A percentile compares a stretch with the other conserved stretches of the same genome.
phyloP scores from a whole-genome alignment of 1,140 invertebrate genomes.

The Copidosoma floridanum region DNA sequence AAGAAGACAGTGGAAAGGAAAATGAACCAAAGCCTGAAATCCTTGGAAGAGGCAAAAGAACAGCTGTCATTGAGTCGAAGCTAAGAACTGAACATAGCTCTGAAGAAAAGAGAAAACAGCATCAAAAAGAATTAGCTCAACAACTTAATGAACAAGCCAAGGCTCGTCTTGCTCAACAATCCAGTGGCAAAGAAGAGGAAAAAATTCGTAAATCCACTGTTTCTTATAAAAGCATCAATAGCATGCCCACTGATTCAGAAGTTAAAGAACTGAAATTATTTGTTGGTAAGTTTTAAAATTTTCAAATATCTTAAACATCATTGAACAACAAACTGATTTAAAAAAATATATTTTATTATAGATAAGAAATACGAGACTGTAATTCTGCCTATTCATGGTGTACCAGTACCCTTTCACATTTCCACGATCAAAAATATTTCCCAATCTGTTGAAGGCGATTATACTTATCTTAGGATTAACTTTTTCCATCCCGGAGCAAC shows the following conservation, averaged over 20 bases:
- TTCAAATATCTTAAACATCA: not conserved
- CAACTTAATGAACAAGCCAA: conserved; percentile 90
- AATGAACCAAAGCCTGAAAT: conserved; percentile 64
- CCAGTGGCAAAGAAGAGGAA: conserved; percentile 81
- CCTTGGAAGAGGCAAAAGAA: conserved; percentile 80
- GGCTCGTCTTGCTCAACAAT: conserved; percentile 85
- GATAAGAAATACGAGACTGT: conserved; percentile 97
- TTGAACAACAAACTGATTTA: too few relatives aligned
- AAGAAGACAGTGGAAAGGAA: conserved; percentile 72
- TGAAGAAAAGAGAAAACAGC: conserved; percentile 95
- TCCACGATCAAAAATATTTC: conserved; percentile 99
- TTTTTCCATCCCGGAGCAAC: conserved; percentile 98
- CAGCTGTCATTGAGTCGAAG: conserved; percentile 93
- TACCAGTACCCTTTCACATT: conserved; percentile 97
- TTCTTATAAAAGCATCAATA: conserved; percentile 89
- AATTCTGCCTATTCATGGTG: conserved; percentile 93
- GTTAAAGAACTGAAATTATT: conserved; percentile 92
- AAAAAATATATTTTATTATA: conserved; percentile 54
- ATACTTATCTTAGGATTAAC: conserved; percentile 97
- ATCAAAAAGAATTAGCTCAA: conserved; percentile 92
- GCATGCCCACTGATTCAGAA: conserved; percentile 92
- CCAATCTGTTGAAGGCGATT: conserved; percentile 97
- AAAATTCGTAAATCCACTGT: conserved; percentile 91
- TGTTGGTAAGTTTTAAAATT: conserved; percentile 72
- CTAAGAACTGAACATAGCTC: conserved; percentile 92